These are phyloP conservation scores for Leucophora obtusa DNA, from an alignment of 2,888 invertebrate species.

Conservation along the genomic window DNA sequence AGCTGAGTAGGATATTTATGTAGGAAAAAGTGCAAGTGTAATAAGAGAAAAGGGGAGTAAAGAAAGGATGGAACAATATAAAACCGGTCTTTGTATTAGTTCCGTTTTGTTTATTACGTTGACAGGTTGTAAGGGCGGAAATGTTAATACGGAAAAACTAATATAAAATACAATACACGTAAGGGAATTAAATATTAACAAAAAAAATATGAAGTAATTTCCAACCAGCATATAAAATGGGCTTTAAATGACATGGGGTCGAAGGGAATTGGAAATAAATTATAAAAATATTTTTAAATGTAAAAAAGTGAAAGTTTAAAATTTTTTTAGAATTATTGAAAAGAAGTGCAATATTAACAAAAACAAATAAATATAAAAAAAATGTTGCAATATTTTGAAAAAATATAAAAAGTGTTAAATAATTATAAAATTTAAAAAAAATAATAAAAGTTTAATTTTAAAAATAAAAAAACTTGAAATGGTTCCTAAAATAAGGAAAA, in stretches of 20 bases:
- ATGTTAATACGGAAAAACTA: not conserved
- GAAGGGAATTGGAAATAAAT: slow-evolving; percentile 42
- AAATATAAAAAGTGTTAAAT: not conserved
- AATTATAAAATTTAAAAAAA: not conserved
- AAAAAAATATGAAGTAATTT: not conserved
- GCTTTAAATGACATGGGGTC: not conserved
- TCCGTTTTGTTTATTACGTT: slow-evolving; percentile 62
- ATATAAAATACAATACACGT: slow-evolving; percentile 17
- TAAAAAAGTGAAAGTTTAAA: not conserved
- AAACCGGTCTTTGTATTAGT: slow-evolving; percentile 61
- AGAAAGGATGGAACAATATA: slow-evolving; percentile 29
- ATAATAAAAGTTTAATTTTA: too few species aligned
- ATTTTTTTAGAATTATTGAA: not conserved
- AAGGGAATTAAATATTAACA: slow-evolving; percentile 14
- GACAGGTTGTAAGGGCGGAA: slow-evolving; percentile 61
- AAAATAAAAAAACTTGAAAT: too few species aligned
- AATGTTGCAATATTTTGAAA: not conserved
- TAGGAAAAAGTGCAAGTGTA: slow-evolving; percentile 14
- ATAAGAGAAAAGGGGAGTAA: slow-evolving; percentile 1
- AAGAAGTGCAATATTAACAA: not conserved
- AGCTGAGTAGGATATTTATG: slow-evolving; percentile 26
- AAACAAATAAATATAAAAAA: not conserved
- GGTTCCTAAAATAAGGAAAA: too few species aligned
- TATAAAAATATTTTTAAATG: slow-evolving; percentile 9
- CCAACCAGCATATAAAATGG: not conserved